Conservation (phyloP, 2,888 invertebrate species). For the Sceliomorpha sp. region DNA sequence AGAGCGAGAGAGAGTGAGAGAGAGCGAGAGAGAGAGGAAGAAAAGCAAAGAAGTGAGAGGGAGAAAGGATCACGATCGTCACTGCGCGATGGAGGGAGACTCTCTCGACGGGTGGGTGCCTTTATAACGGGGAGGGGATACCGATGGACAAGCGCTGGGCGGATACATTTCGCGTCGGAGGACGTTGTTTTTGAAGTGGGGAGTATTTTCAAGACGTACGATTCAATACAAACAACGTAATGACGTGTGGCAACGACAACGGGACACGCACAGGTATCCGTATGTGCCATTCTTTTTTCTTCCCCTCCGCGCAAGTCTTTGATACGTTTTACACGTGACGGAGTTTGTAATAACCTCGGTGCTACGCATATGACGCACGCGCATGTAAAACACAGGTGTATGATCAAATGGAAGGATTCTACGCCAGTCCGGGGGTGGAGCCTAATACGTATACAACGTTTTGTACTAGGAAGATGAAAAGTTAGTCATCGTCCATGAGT, state of each 20-base stretch:
- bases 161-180: constrained; percentile 32
- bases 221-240: constrained; percentile 9
- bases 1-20: constrained; percentile 3
- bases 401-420: constrained; percentile 49
- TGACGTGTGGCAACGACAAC: neutral
- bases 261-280: constrained; percentile 8
- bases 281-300: constrained; percentile 1
- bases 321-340: neutral
- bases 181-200: constrained; percentile 17
- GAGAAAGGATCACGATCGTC: constrained; percentile 7
- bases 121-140: constrained; percentile 23
- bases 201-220: constrained; percentile 8
- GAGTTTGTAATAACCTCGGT: constrained; percentile 15
- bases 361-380: constrained; percentile 42
- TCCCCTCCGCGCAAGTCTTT: neutral
- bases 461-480: constrained; percentile 41
- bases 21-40: constrained; percentile 7
- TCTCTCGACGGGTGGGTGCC: constrained; percentile 20
- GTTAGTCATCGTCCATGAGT: constrained; percentile 9
- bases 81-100: constrained; percentile 8
- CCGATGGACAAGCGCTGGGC: constrained; percentile 30
- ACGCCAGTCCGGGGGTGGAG: constrained; percentile 52
- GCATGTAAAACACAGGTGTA: constrained; percentile 50
- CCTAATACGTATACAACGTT: constrained; percentile 40
- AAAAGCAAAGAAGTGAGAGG: constrained; percentile 4